Evolutionary conservation across 2,888 invertebrate genomes (phyloP).

Genomic region (Gortyna flavago): DNA sequence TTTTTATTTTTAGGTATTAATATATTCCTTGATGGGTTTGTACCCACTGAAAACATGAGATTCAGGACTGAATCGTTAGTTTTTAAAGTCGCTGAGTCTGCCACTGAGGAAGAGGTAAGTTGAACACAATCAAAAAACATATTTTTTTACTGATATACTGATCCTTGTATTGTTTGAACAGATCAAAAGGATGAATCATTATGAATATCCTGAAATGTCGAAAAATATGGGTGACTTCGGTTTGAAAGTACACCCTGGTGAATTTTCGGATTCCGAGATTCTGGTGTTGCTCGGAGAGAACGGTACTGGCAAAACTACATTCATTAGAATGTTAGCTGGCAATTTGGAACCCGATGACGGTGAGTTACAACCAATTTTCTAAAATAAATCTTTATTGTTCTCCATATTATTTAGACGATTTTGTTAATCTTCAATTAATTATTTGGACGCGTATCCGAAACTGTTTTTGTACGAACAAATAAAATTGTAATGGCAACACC

Average conservation of each 20-base stretch:
- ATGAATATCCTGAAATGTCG: conserved; percentile 97
- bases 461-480: conserved; percentile 8
- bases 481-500: conserved; percentile 73
- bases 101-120: conserved; percentile 97
- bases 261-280: conserved; percentile 99
- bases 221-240: conserved; percentile 95
- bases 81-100: conserved; percentile 99
- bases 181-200: conserved; percentile 98
- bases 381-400: neutral
- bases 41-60: conserved; percentile 99
- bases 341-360: conserved; percentile 96
- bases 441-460: conserved; percentile 64
- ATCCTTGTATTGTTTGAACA: conserved; percentile 62
- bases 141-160: neutral
- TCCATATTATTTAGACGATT: neutral
- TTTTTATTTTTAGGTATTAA: conserved; percentile 93
- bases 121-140: neutral
- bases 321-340: conserved; percentile 99
- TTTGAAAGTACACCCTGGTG: conserved; percentile 95
- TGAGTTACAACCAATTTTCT: conserved; percentile 64
- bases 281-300: conserved; percentile 99
- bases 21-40: conserved; percentile 99
- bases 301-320: conserved; percentile 99
- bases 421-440: neutral
- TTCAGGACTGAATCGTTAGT: conserved; percentile 99